These are phyloP conservation scores for Piprites chloris DNA, from an alignment of 2,113 vertebrate species.

Conservation along the genomic window DNA sequence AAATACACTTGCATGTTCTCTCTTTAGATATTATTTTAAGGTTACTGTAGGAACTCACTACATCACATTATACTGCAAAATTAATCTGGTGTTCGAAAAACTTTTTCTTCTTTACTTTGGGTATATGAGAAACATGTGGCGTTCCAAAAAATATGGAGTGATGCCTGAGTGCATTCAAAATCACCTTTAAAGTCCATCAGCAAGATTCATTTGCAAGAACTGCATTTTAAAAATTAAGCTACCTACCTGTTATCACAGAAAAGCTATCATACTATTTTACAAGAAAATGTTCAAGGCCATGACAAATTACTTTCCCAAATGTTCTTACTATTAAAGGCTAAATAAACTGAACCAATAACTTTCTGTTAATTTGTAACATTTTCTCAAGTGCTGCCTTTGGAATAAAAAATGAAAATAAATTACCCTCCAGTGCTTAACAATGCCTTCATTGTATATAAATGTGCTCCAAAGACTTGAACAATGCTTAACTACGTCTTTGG, in stretches of 20 bases:
- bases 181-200: conserved; percentile 9
- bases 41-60: neutral
- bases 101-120: neutral
- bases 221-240: conserved; percentile 40
- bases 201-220: conserved; percentile 21
- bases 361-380: conserved; percentile 46
- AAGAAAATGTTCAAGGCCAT: neutral
- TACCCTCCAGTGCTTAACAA: neutral
- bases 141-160: neutral
- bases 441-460: conserved; percentile 1
- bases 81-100: neutral
- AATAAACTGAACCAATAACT: conserved; percentile 27
- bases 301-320: conserved; percentile 30
- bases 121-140: neutral
- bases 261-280: neutral
- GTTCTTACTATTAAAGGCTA: conserved; percentile 23
- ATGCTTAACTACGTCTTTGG: neutral
- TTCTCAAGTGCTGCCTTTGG: conserved; percentile 21
- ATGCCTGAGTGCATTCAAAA: neutral
- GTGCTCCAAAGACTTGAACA: neutral
- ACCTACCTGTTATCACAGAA: neutral
- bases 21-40: neutral
- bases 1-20: neutral
- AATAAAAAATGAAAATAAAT: conserved; percentile 54
- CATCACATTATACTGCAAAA: neutral